Evolutionary conservation across 2,888 invertebrate species (phyloP), one percentile per base, ranked within the genome.

Genomic region (Parnassius orleans): DNA sequence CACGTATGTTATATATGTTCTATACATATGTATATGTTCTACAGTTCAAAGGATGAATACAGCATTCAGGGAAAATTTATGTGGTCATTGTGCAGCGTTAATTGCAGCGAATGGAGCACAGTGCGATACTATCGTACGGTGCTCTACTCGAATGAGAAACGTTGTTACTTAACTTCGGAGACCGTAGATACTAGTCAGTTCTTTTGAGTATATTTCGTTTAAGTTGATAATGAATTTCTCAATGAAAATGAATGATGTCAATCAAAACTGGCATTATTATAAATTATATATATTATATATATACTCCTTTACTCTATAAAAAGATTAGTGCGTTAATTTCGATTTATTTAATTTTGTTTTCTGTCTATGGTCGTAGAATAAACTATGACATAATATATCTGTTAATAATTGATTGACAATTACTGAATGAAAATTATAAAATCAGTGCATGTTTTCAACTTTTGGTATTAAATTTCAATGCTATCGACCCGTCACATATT

Each of bases 31-130:
- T 52, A 12, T 44, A 48, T 12, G 44, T 58, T 58, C 19, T 66
- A 66, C 65, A 69, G 60, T 64, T 61, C 65, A 71, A 69, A 79
- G 79, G 84, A 83, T 77, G 79, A 84, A 78, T 81, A 74, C 78
- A 81, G 80, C 79, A 83, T 85, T 87, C 83, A 79, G 78, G 71
- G 77, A 80, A 87, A 87, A 90, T 91, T 89, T 90, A 90, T 90
- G 81, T 84, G 88, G 84, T 84, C 86, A 88, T 88, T 89, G 86
- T 86, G 83, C 81, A 83, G 81, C 84, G 87, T 88, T 90, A 90
- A 90, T 90, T 91, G 87, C 87, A 85, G 80, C 79, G 86, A 87
- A 86, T 84, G 77, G 79, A 83, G 86, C 86, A 84, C 81, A 81
- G 83, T 83, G 79, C 84, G 85, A 85, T 87, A 80, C 79, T 86